These are phyloP conservation scores for Pollicipes pollicipes DNA, from an alignment of 1,140 invertebrate species.

Conservation along the genomic window DNA sequence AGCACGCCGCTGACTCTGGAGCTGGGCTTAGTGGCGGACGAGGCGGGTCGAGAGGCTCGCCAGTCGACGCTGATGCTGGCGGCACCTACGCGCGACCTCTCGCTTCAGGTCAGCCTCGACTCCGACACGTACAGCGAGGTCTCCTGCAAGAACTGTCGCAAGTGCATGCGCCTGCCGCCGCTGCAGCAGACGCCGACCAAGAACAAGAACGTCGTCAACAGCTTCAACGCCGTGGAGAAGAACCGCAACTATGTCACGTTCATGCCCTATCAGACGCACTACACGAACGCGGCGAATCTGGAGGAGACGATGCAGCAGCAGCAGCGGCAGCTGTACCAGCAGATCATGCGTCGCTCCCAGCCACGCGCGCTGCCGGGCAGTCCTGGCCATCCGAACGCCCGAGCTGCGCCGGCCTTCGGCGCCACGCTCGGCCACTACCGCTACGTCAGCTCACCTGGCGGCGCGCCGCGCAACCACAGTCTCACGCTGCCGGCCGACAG, in stretches of 20 bases:
- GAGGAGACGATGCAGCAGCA: conserved; percentile 52
- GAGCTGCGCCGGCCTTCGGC: conserved; percentile 32
- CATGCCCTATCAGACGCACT: conserved; percentile 38
- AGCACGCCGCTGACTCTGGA: conserved; percentile 39
- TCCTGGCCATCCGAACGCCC: conserved; percentile 47
- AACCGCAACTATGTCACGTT: conserved; percentile 23
- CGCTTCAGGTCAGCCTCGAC: conserved; percentile 19
- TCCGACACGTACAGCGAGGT: conserved; percentile 20
- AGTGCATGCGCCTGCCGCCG: conserved; percentile 19
- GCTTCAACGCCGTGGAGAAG: conserved; percentile 15
- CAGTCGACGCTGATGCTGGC: conserved; percentile 16
- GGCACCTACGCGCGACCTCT: conserved; percentile 15
- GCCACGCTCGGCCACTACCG: conserved; percentile 30
- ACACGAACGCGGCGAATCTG: conserved; percentile 50
- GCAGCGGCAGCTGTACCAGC: conserved; percentile 44
- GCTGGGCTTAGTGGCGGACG: conserved; percentile 31
- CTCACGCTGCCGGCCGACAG: conserved; percentile 10
- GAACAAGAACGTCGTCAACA: conserved; percentile 7
- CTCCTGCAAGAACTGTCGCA: conserved; percentile 23
- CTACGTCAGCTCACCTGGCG: conserved; percentile 38
- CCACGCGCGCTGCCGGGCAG: conserved; percentile 62
- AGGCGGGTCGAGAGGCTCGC: conserved; percentile 17
- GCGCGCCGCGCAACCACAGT: conserved; percentile 22
- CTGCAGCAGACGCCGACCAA: conserved; percentile 15
- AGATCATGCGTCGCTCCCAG: conserved; percentile 52